Evolutionary conservation across 92 coral and sea anemone genomes (phyloP).

Genomic region (Palythoa caribaeorum): DNA sequence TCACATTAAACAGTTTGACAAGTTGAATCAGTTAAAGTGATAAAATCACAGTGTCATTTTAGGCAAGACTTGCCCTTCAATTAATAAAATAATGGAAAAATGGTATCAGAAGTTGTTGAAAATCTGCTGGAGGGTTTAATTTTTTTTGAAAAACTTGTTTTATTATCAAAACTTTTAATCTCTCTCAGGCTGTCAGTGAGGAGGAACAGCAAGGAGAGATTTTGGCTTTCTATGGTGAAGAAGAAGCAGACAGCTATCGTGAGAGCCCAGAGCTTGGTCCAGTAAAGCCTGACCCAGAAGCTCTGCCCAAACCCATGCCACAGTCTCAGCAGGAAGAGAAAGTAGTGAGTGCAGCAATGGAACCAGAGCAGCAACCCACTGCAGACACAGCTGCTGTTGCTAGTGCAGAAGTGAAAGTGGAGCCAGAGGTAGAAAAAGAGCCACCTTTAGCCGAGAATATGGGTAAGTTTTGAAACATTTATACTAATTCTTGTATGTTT

Average conservation of each 20-base stretch:
- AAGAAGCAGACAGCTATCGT: slow-evolving; percentile 33
- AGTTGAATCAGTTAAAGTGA: no score
- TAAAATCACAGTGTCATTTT: no score
- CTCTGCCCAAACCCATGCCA: background rate
- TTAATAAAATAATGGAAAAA: background rate
- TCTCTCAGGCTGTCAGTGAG: slow-evolving; percentile 11
- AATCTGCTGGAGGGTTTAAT: background rate
- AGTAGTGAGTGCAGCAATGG: slow-evolving; percentile 4
- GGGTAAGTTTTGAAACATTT: slow-evolving; percentile 8
- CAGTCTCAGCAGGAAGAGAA: background rate
- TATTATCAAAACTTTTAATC: background rate
- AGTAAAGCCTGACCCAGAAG: slow-evolving; percentile 16
- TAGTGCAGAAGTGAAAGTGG: background rate
- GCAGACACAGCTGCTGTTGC: background rate
- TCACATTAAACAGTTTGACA: no score
- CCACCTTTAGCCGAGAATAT: slow-evolving; percentile 47
- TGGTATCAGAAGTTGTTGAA: background rate
- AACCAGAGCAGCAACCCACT: background rate
- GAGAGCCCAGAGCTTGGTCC: slow-evolving; percentile 31
- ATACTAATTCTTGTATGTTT: no score
- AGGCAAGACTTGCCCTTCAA: no score
- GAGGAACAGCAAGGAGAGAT: slow-evolving; percentile 45
- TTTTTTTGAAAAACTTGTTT: background rate
- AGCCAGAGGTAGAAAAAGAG: slow-evolving; percentile 28
- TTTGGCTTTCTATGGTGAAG: slow-evolving; percentile 48